Evolutionary conservation across 2,888 invertebrate species (phyloP).

Genomic region (Embidobia sp.): DNA sequence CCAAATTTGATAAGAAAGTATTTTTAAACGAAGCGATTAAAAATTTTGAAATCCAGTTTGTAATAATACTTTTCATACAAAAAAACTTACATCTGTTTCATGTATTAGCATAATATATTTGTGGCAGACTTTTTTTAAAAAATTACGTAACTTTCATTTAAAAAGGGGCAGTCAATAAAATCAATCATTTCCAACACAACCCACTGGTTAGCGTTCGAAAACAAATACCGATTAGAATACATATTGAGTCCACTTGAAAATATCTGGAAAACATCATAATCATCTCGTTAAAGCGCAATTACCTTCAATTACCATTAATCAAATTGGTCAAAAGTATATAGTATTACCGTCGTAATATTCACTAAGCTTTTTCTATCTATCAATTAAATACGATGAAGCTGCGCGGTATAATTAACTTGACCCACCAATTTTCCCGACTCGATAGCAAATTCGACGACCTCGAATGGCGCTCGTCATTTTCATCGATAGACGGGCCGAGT

Average conservation of each 20-base stretch:
- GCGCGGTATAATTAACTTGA: constrained; percentile 43
- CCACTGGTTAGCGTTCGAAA: too few species aligned
- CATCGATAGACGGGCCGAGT: constrained; percentile 30
- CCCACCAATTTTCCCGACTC: constrained; percentile 49
- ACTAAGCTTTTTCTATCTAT: constrained; percentile 56
- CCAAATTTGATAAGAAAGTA: too few species aligned
- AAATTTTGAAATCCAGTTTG: too few species aligned
- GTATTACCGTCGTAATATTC: constrained; percentile 55
- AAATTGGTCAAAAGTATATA: constrained; percentile 41
- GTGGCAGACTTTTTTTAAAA: too few species aligned
- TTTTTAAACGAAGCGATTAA: too few species aligned
- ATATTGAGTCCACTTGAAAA: neutral
- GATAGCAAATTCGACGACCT: constrained; percentile 37
- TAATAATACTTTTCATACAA: too few species aligned
- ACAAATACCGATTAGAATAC: too few species aligned
- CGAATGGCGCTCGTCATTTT: constrained; percentile 48
- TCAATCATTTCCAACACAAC: too few species aligned
- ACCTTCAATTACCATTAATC: constrained; percentile 42
- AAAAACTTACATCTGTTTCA: too few species aligned
- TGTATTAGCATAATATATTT: too few species aligned
- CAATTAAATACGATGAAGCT: constrained; percentile 44
- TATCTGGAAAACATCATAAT: constrained; percentile 14
- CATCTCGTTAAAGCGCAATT: constrained; percentile 33
- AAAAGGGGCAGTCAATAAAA: too few species aligned
- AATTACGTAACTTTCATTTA: too few species aligned